Base-by-base conservation (phyloP, 2,888 invertebrate genomes). In the Lasius platythorax region DNA sequence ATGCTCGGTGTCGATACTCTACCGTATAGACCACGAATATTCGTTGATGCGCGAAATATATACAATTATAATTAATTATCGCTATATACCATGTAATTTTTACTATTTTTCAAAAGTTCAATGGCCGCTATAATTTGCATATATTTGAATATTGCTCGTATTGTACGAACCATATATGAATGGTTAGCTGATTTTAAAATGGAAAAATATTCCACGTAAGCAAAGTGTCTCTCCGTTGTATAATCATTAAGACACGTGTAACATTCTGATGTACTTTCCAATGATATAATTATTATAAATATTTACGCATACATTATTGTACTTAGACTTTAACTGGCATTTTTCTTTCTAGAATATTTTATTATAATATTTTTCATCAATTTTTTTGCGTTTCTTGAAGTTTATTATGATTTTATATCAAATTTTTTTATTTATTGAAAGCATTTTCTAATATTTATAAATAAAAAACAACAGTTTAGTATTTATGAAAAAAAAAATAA, bases 81-180 rank as follows among this genome's bases (percentile, higher is more conserved):
- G 43, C n/a, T 63, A 6, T 18, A 30, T n/a, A 37, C 1, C 4
- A n/a, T 8, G 28, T 40, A 37, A 37, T 40, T 12, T 74, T 3
- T 37, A 3, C 28, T 5, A 28, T 40, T 76, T 37, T 66, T n/a
- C 0, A 11, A n/a, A 64, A 33, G 8, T 63, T 46, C 15, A n/a
- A n/a, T 33, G 33, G 8, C 6, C 18, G 12, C 37, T 53, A 46
- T 33, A 40, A 56, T 78, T 78, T 56, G 15, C 53, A 67, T 67
- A 53, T 40, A 67, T 78, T 78, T 28, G 40, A 67, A 78, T 66
- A 66, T 4, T 40, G 8, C 43, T 30, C 30, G 6, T 50, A 50
- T 64, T 50, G 23, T n/a, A 28, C 1, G 12, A 30, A 40, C n/a
- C 9, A 46, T 23, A 23, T 23, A 23, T 23, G 6, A 8, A 53